Percentiles rank a stretch among this genome's conserved stretches.
These are phyloP conservation scores for Hipposideros armiger DNA, from an alignment of 2,113 vertebrate genomes.

Conservation along the genomic window DNA sequence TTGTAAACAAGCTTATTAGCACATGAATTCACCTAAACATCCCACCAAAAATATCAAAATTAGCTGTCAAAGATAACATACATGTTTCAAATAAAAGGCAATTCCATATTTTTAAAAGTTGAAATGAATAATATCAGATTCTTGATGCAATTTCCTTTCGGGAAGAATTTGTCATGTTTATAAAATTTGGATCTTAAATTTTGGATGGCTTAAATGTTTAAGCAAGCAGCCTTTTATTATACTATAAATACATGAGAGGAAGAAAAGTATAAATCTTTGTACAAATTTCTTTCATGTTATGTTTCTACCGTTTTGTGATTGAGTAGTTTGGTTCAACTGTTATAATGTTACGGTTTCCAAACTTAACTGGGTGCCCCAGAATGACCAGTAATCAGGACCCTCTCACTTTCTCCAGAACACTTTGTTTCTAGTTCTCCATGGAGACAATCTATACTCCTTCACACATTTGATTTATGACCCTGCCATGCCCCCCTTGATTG, in stretches of 20 bases:
- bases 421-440: not conserved
- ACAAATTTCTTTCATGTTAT: not conserved
- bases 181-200: slow-evolving; percentile 15
- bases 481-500: fast-evolving
- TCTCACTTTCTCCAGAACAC: not conserved
- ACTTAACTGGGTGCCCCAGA: not conserved
- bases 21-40: not conserved
- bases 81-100: not conserved
- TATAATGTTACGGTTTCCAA: not conserved
- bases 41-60: not conserved
- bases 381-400: not conserved
- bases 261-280: not conserved
- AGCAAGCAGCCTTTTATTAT: not conserved
- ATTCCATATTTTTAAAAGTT: not conserved
- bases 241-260: not conserved
- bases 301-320: not conserved
- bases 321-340: not conserved
- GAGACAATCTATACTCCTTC: not conserved
- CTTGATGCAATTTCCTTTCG: not conserved
- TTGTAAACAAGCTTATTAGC: not conserved
- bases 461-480: not conserved
- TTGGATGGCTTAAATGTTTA: not conserved
- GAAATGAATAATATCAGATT: not conserved
- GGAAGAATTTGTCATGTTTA: not conserved
- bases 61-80: not conserved